Conservation (phyloP, 2,113 vertebrate species). For the Cynocephalus volans region DNA sequence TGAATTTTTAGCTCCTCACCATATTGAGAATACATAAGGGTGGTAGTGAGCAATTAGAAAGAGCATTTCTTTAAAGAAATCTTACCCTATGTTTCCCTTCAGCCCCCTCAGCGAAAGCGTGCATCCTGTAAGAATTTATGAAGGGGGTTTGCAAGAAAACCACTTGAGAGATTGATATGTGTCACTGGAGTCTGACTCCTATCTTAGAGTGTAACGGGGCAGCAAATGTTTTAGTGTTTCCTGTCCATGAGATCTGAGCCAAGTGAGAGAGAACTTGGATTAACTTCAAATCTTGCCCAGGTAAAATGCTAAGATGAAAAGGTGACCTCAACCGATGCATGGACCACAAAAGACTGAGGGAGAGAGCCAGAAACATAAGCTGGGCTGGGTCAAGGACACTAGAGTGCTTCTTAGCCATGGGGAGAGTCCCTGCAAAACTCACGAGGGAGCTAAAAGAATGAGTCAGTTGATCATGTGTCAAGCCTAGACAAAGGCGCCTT, state of each 20-base stretch:
- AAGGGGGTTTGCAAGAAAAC: rapidly evolving
- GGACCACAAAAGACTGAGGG: not conserved
- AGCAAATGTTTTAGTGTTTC: rapidly evolving
- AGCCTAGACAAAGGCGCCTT: not conserved
- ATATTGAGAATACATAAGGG: not conserved
- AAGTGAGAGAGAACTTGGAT: not conserved
- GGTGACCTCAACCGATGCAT: rapidly evolving
- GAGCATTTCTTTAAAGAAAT: not conserved
- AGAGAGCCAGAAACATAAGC: not conserved
- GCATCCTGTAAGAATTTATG: no score
- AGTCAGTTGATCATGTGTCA: not conserved
- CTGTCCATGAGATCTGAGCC: not conserved
- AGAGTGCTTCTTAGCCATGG: rapidly evolving
- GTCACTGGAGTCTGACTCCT: not conserved
- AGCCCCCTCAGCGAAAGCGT: not conserved
- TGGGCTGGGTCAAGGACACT: rapidly evolving
- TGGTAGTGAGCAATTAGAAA: no score
- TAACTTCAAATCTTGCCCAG: not conserved
- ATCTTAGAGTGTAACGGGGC: rapidly evolving
- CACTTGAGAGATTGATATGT: rapidly evolving
- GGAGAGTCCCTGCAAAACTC: not conserved
- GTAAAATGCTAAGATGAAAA: not conserved
- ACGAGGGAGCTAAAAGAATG: no score
- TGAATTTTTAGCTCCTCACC: not conserved
- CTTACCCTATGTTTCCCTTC: not conserved